Evolutionary conservation across 1,140 invertebrate genomes (phyloP).

Genomic region (Tenebrio molitor): DNA sequence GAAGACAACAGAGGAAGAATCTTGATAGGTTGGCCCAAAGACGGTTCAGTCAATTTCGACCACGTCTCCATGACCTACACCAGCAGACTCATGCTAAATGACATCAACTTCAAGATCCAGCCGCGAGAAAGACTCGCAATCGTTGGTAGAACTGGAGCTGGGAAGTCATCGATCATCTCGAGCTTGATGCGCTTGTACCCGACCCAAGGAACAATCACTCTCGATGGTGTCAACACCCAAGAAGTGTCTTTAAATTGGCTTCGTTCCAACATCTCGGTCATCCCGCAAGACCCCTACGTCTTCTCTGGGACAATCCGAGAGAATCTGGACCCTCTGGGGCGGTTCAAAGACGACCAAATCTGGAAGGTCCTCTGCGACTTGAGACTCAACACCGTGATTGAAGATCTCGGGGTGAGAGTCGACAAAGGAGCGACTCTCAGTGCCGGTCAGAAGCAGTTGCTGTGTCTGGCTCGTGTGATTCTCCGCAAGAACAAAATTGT

Average conservation of each 20-base stretch:
- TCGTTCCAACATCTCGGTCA: conserved; percentile 74
- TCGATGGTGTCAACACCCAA: conserved; percentile 76
- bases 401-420: conserved; percentile 64
- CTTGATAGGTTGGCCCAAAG: conserved; percentile 47
- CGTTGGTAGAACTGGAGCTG: conserved; percentile 68
- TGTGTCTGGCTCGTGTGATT: conserved; percentile 84
- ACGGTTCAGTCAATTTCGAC: conserved; percentile 66
- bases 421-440: conserved; percentile 82
- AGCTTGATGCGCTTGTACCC: conserved; percentile 80
- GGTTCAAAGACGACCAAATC: conserved; percentile 67
- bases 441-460: conserved; percentile 84
- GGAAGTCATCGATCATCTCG: conserved; percentile 83
- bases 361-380: conserved; percentile 64
- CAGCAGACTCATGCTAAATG: conserved; percentile 76
- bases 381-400: conserved; percentile 56
- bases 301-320: conserved; percentile 71
- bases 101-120: conserved; percentile 73
- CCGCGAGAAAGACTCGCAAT: conserved; percentile 71
- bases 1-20: conserved; percentile 11
- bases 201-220: conserved; percentile 72
- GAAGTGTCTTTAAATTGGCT: conserved; percentile 73
- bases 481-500: conserved; percentile 82
- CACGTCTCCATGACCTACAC: conserved; percentile 78
- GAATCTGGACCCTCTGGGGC: conserved; percentile 72
- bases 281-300: conserved; percentile 75